A percentile compares a stretch with the other conserved stretches of the same genome.
Evolutionary conservation across 2,888 invertebrate species (phyloP).

Genomic region (Coenonympha arcania): DNA sequence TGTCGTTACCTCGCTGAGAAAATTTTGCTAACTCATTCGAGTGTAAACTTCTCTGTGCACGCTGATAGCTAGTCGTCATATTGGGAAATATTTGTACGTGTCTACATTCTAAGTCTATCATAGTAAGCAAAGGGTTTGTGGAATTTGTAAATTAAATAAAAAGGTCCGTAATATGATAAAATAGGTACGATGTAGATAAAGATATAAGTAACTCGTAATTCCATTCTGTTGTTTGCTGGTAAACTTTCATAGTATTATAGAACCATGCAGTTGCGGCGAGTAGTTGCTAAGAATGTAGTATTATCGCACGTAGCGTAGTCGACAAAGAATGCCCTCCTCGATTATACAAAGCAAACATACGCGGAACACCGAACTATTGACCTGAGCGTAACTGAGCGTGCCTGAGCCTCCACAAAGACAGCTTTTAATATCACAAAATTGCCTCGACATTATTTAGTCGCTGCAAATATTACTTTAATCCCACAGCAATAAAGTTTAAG

Average conservation of each 20-base stretch:
- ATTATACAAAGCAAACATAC: conserved; percentile 60
- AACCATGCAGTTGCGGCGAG: conserved; percentile 51
- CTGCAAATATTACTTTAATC: conserved; percentile 75
- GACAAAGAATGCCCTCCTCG: conserved; percentile 52
- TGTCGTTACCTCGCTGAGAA: conserved; percentile 39
- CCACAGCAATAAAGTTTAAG: conserved; percentile 73
- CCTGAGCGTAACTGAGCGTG: too few species aligned
- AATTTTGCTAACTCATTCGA: conserved; percentile 52
- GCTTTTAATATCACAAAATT: conserved; percentile 71
- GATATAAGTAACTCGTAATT: too few species aligned
- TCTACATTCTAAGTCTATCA: background rate
- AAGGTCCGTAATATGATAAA: too few species aligned
- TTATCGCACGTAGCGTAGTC: conserved; percentile 59
- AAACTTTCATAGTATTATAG: too few species aligned
- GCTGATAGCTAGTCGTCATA: conserved; percentile 31
- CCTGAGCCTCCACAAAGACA: conserved; percentile 59
- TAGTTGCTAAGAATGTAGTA: conserved; percentile 60
- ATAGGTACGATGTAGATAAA: too few species aligned
- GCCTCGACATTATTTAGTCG: conserved; percentile 69
- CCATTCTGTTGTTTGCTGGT: too few species aligned
- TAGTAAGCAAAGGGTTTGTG: too few species aligned
- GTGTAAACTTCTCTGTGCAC: conserved; percentile 40
- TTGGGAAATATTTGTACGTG: background rate
- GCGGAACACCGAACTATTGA: conserved; percentile 64
- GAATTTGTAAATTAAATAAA: too few species aligned